Percentiles rank a stretch among this genome's conserved stretches.
Evolutionary conservation across 2,797 vertebrate genomes (phyloP).

Genomic region (Gambelia wislizenii): DNA sequence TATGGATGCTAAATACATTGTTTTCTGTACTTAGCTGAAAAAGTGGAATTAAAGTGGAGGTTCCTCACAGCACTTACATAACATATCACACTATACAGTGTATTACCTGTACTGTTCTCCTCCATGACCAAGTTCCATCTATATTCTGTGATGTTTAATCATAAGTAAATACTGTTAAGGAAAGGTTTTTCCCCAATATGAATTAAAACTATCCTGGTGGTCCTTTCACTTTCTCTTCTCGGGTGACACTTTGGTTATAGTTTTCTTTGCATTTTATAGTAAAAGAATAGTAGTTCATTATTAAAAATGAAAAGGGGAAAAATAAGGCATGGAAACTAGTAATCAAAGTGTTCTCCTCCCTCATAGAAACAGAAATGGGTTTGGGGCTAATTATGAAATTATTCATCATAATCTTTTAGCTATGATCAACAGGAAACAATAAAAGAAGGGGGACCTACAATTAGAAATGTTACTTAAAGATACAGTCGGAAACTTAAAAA

Average conservation of each 20-base stretch:
- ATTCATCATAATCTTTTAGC: background rate
- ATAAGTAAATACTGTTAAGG: background rate
- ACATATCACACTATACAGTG: no score
- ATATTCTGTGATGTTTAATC: background rate
- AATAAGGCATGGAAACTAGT: background rate
- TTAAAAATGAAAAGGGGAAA: background rate
- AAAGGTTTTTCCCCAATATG: background rate
- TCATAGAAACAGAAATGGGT: background rate
- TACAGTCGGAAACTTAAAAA: background rate
- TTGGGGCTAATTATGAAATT: background rate
- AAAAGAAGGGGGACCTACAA: background rate
- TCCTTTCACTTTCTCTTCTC: background rate
- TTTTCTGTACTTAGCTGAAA: background rate
- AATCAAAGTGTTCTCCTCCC: background rate
- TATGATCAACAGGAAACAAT: background rate
- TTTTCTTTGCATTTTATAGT: background rate
- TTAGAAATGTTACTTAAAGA: conserved; percentile 4
- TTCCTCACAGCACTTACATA: background rate
- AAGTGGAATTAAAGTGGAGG: background rate
- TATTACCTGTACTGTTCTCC: background rate
- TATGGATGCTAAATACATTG: background rate
- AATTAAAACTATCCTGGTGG: background rate
- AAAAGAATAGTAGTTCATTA: background rate
- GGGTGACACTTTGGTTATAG: background rate
- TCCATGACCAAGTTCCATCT: background rate